phyloP scores from a whole-genome alignment of 37 sponge, comb jelly and placozoan genomes.

The Theonella swinhoei region DNA sequence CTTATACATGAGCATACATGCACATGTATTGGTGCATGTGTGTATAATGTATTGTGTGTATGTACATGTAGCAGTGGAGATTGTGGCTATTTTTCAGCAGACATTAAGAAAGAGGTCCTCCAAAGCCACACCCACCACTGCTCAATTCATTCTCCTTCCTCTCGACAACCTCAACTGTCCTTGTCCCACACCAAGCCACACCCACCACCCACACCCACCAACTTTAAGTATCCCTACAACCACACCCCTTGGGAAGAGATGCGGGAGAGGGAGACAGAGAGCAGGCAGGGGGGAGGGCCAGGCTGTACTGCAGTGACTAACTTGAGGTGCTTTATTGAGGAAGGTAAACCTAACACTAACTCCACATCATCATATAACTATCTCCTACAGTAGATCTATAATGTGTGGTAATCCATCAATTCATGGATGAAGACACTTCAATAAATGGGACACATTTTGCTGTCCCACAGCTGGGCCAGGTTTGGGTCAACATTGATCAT shows the following conservation, averaged over 20 bases:
- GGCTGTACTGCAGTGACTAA: background rate
- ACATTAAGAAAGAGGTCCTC: slow-evolving; percentile 78
- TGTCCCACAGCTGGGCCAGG: too few relatives aligned
- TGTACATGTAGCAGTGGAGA: slow-evolving; percentile 47
- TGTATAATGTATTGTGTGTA: background rate
- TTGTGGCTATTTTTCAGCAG: slow-evolving; percentile 32
- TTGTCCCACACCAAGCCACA: slow-evolving; percentile 7
- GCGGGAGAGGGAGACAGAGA: too few relatives aligned
- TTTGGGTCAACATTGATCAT: too few relatives aligned
- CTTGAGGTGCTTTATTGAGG: background rate
- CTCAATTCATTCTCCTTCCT: slow-evolving; percentile 48
- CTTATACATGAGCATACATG: background rate
- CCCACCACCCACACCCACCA: background rate
- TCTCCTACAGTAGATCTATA: too few relatives aligned
- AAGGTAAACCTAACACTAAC: background rate
- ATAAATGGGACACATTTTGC: too few relatives aligned
- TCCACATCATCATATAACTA: too few relatives aligned
- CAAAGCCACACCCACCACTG: slow-evolving; percentile 53
- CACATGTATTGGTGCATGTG: background rate
- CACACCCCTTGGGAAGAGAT: too few relatives aligned
- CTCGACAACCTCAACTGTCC: slow-evolving; percentile 55
- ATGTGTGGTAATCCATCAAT: too few relatives aligned
- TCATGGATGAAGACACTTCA: too few relatives aligned
- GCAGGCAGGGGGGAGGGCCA: too few relatives aligned
- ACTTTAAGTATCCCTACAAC: too few relatives aligned